These are phyloP conservation scores for Drosophila ustulata DNA, from an alignment of 2,888 invertebrate genomes.

Conservation along the genomic window DNA sequence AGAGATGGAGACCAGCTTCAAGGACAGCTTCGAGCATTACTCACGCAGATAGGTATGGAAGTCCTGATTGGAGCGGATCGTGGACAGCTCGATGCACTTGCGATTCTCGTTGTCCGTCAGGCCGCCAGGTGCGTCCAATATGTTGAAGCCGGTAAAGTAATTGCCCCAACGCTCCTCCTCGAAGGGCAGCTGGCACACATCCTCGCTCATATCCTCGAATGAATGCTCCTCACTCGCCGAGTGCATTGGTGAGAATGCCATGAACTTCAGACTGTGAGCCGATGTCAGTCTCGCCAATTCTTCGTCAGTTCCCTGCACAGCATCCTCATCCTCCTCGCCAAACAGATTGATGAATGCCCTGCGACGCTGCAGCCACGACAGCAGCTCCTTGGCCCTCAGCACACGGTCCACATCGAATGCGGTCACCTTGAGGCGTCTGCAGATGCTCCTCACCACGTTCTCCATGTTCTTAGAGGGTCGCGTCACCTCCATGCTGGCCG, in stretches of 20 bases:
- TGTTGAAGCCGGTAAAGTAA: slow-evolving; percentile 70
- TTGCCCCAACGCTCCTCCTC: slow-evolving; percentile 75
- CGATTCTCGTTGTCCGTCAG: slow-evolving; percentile 58
- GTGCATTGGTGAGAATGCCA: background rate
- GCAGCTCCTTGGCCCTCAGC: slow-evolving; percentile 66
- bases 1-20: background rate
- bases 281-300: slow-evolving; percentile 41
- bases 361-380: slow-evolving; percentile 61
- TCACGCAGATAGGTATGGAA: slow-evolving; percentile 61
- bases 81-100: slow-evolving; percentile 71
- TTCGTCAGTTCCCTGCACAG: background rate
- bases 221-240: background rate
- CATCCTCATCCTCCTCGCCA: slow-evolving; percentile 48
- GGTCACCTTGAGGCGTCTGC: slow-evolving; percentile 64
- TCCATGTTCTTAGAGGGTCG: slow-evolving; percentile 1
- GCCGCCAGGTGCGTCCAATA: slow-evolving; percentile 53
- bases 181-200: slow-evolving; percentile 47
- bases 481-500: background rate
- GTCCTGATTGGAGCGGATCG: slow-evolving; percentile 32
- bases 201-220: slow-evolving; percentile 52
- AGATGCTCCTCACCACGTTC: slow-evolving; percentile 51
- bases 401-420: slow-evolving; percentile 67
- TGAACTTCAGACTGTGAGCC: slow-evolving; percentile 18
- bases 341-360: slow-evolving; percentile 55
- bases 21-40: slow-evolving; percentile 19